Evolutionary conservation across 2,113 vertebrate species (phyloP).

Genomic region (Platanista minor): DNA sequence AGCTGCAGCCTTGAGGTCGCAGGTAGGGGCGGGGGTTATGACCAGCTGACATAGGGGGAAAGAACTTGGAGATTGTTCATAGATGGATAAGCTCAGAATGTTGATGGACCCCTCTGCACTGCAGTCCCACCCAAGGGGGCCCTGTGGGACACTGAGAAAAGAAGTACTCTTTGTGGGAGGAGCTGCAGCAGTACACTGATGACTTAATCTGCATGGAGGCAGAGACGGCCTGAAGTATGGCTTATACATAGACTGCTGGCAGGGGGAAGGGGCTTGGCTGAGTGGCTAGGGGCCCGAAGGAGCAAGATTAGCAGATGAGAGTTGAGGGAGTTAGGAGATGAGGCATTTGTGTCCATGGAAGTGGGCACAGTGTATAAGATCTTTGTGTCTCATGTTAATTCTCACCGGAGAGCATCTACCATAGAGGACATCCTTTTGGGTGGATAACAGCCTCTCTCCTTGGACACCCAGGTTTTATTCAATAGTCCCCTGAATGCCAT

Average conservation of each 20-base stretch:
- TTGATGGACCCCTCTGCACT: not conserved
- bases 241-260: not conserved
- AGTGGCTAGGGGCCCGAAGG: not conserved
- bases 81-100: not conserved
- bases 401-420: not conserved
- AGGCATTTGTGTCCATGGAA: not conserved
- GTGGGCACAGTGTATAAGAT: not conserved
- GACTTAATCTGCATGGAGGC: not conserved
- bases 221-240: not conserved
- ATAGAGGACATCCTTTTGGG: not conserved
- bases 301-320: not conserved
- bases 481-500: not conserved
- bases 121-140: not conserved
- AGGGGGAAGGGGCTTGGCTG: not conserved
- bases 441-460: not conserved
- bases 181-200: not conserved
- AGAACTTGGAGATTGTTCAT: not conserved
- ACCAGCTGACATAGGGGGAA: not conserved
- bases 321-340: not conserved
- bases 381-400: not conserved
- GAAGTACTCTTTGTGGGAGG: not conserved
- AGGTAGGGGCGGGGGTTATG: not conserved
- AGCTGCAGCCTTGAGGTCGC: not conserved
- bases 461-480: not conserved
- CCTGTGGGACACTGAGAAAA: not conserved